A percentile compares a stretch with the other conserved stretches of the same genome.
Conservation (phyloP, 2,113 vertebrate genomes). For the Ardeotis arabs region DNA sequence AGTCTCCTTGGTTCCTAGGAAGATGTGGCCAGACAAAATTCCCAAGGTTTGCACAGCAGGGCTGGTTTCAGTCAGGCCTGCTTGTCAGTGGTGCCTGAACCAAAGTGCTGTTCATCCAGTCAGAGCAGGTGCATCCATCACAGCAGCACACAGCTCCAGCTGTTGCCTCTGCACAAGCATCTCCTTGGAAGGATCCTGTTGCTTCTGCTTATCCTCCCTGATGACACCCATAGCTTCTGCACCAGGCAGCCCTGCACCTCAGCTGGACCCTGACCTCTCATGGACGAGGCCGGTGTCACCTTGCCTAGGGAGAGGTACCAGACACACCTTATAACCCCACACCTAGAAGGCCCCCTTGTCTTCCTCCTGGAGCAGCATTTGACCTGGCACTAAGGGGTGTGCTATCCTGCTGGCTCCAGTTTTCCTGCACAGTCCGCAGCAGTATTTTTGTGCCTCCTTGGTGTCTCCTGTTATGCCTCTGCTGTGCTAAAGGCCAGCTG, state of each 20-base stretch:
- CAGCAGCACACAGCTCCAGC: neutral
- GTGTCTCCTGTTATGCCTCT: neutral
- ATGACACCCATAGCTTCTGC: neutral
- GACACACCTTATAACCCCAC: neutral
- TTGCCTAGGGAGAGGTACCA: neutral
- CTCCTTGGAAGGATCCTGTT: neutral
- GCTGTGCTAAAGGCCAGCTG: neutral
- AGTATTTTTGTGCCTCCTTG: neutral
- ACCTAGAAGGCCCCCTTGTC: accelerated
- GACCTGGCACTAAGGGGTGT: neutral
- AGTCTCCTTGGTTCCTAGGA: neutral
- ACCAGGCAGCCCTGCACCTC: neutral
- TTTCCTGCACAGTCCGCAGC: too few species aligned
- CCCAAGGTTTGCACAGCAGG: neutral
- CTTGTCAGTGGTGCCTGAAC: neutral
- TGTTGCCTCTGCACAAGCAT: neutral
- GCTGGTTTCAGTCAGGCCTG: neutral
- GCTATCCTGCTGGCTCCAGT: neutral
- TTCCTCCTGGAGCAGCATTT: neutral
- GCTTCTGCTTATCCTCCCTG: neutral
- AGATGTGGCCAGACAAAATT: neutral
- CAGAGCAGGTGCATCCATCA: accelerated
- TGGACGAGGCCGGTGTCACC: neutral
- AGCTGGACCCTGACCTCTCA: neutral
- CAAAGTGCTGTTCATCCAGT: neutral